Evolutionary conservation across 2,888 invertebrate genomes (phyloP), one percentile per base, ranked within the genome.

Genomic region (Melipona beecheii): DNA sequence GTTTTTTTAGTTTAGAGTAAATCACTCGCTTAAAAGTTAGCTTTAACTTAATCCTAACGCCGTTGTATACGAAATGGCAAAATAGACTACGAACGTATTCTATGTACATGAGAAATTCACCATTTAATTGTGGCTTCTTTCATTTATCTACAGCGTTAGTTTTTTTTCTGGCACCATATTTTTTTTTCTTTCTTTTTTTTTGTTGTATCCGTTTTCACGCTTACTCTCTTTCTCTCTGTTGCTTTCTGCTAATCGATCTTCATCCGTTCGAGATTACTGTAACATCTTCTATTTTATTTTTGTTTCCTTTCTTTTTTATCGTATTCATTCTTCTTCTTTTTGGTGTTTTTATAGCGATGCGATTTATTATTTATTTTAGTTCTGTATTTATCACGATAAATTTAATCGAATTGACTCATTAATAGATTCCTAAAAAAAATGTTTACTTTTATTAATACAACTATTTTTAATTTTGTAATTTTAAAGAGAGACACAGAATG

Each of bases 11-110:
- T 15, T 73, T 56, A 49, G n/a, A 69, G 68, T 60, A 24, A 77
- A 73, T 83, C 78, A 87, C 79, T 82, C 71, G 64, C 75, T 85
- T 85, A 83, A 71, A 85, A 82, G 58, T 74, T 87, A 87, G 27
- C n/a, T 24, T 31, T 71, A 54, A 3, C n/a, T 73, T 81, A 76
- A 71, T 62, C 62, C 71, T 87, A 24, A 83, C n/a, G 24, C 77
- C 69, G 49, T 52, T 81, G 52, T 4, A 43, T 56, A 73, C n/a
- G 50, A 81, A 81, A 78, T 72, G 75, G 79, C 75, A 79, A 81
- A 84, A 77, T 68, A 79, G 78, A 52, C 54, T 65, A 77, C 60
- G 64, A 79, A 86, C 78, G 36, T 49, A 50, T n/a, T 24, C n/a
- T 65, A 83, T 87, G 31, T 84, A 85, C 82, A 73, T 2, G 79